A percentile compares a stretch with the other conserved stretches of the same genome.
Conservation (phyloP, 2,888 invertebrate genomes). For the Ophion slaviceki region DNA sequence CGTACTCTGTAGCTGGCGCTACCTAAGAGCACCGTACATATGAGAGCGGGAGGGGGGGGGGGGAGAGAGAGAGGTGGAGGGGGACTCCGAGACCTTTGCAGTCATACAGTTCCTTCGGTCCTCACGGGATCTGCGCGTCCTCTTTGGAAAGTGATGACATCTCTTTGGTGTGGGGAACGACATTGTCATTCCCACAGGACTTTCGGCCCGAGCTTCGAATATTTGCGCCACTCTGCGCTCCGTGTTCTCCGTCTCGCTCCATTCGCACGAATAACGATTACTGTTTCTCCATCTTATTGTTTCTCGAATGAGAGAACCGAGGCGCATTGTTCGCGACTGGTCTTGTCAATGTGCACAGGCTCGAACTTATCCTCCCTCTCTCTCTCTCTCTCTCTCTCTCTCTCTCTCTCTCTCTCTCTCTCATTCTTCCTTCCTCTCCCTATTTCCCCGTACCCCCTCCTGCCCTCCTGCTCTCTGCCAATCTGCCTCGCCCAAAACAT, state of each 20-base stretch:
- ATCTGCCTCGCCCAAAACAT: slow-evolving; percentile 36
- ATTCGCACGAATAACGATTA: slow-evolving; percentile 27
- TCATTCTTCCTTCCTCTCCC: neutral
- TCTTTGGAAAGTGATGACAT: slow-evolving; percentile 13
- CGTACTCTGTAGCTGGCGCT: too few species aligned
- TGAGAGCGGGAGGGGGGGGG: too few species aligned
- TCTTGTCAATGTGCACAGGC: slow-evolving; percentile 26
- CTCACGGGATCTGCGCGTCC: neutral
- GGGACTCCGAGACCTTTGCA: too few species aligned
- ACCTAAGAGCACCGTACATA: too few species aligned
- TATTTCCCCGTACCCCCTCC: neutral
- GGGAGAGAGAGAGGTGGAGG: too few species aligned
- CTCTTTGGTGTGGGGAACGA: slow-evolving; percentile 11
- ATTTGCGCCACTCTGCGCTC: neutral
- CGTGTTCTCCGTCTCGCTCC: slow-evolving; percentile 14
- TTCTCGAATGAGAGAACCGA: slow-evolving; percentile 32
- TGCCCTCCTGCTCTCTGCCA: neutral
- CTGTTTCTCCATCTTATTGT: slow-evolving; percentile 37
- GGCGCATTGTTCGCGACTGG: slow-evolving; percentile 49
- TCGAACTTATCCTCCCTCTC: neutral
- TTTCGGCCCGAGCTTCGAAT: slow-evolving; percentile 1
- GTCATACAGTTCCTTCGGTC: slow-evolving; percentile 1
- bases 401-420: neutral
- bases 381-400: slow-evolving; percentile 15
- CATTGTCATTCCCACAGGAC: slow-evolving; percentile 43